Conservation (phyloP, 2,797 vertebrate species). For the Chelon labrosus region DNA sequence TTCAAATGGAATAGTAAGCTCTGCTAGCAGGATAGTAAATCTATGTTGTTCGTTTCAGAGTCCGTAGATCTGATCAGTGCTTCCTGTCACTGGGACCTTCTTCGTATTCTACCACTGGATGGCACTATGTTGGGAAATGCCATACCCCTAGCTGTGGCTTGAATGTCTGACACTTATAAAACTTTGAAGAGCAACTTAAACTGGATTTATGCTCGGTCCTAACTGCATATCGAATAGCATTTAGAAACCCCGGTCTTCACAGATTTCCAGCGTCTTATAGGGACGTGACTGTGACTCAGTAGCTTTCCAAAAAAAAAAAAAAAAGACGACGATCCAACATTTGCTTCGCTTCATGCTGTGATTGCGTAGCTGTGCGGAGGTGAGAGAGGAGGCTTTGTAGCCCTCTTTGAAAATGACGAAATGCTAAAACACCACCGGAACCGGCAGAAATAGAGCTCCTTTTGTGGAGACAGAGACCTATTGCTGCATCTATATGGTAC, state of each 20-base stretch:
- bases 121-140: background rate
- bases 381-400: background rate
- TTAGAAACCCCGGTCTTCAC: background rate
- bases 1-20: background rate
- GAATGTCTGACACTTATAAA: background rate
- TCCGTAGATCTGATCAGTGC: background rate
- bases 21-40: background rate
- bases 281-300: background rate
- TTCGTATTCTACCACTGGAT: background rate
- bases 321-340: background rate
- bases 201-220: background rate
- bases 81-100: background rate
- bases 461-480: background rate
- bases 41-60: background rate
- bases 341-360: background rate
- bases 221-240: background rate
- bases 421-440: background rate
- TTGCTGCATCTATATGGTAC: slow-evolving; percentile 4
- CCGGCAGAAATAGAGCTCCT: background rate
- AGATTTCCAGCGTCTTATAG: background rate
- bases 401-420: slow-evolving; percentile 10
- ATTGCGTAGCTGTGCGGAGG: background rate
- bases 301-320: background rate
- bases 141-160: background rate
- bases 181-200: background rate